Conservation (phyloP, 1,140 invertebrate species). For the Lutraria rhynchaena region DNA sequence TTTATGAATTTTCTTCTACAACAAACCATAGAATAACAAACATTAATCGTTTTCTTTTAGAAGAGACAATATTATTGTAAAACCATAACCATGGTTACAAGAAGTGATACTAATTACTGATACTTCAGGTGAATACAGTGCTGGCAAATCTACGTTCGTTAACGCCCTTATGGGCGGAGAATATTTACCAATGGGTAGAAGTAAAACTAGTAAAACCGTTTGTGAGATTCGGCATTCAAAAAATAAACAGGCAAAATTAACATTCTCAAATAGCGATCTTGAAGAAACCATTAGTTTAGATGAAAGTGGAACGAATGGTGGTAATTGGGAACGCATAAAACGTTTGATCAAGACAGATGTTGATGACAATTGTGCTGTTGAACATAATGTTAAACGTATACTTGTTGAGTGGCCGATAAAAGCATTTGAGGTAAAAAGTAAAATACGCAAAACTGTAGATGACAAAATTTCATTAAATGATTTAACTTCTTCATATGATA, state of each 20-base stretch:
- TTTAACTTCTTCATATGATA: no score
- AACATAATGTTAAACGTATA: slow-evolving; percentile 9
- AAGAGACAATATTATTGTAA: no score
- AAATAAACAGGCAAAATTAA: not conserved
- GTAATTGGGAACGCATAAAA: slow-evolving; percentile 15
- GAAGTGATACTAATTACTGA: no score
- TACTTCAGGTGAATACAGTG: slow-evolving; percentile 37
- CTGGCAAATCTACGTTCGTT: slow-evolving; percentile 51
- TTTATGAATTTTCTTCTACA: no score
- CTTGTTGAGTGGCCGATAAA: slow-evolving; percentile 48
- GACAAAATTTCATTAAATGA: no score
- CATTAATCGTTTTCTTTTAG: no score
- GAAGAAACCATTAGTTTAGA: not conserved
- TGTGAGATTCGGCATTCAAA: slow-evolving; percentile 29
- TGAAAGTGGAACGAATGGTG: not conserved
- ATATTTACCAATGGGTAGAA: slow-evolving; percentile 39
- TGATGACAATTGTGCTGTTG: no score
- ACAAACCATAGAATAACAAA: no score
- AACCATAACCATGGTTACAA: no score
- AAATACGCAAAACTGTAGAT: no score
- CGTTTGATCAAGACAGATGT: not conserved
- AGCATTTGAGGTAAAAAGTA: slow-evolving; percentile 10
- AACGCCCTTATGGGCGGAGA: slow-evolving; percentile 44
- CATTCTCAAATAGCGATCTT: not conserved
- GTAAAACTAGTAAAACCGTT: slow-evolving; percentile 4